A percentile compares a stretch with the other conserved stretches of the same genome.
Conservation (phyloP, 1,140 invertebrate genomes). For the Cherax destructor region DNA sequence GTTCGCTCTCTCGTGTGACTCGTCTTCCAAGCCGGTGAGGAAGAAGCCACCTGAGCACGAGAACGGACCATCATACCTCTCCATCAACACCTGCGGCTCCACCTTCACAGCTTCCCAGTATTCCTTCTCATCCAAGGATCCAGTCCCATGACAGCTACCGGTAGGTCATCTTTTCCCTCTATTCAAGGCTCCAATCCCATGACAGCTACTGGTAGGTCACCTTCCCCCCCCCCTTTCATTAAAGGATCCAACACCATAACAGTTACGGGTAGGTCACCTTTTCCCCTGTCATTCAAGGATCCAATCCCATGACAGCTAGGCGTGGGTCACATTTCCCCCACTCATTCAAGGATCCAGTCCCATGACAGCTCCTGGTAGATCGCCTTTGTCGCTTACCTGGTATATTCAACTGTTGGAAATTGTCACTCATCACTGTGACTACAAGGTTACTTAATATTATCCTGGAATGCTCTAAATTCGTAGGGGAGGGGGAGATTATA, state of each 20-base stretch:
- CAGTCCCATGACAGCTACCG: slow-evolving; percentile 21
- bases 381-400: no score
- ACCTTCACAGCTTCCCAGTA: slow-evolving; percentile 67
- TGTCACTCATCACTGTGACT: no score
- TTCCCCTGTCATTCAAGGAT: no score
- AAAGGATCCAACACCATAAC: no score
- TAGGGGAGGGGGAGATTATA: no score
- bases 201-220: no score
- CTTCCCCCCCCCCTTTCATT: no score
- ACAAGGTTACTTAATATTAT: no score
- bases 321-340: neutral
- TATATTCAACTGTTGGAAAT: no score
- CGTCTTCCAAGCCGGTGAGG: slow-evolving; percentile 81
- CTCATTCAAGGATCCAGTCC: neutral
- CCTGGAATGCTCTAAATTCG: no score
- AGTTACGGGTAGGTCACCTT: neutral
- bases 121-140: slow-evolving; percentile 59
- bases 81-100: slow-evolving; percentile 60
- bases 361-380: no score
- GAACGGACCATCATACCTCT: slow-evolving; percentile 59
- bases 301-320: neutral
- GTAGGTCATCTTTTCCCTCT: neutral
- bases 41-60: slow-evolving; percentile 54
- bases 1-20: slow-evolving; percentile 85
- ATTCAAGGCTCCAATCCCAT: neutral